These are phyloP conservation scores for Zaprionus bogoriensis DNA, from an alignment of 2,888 invertebrate genomes.

Conservation along the genomic window DNA sequence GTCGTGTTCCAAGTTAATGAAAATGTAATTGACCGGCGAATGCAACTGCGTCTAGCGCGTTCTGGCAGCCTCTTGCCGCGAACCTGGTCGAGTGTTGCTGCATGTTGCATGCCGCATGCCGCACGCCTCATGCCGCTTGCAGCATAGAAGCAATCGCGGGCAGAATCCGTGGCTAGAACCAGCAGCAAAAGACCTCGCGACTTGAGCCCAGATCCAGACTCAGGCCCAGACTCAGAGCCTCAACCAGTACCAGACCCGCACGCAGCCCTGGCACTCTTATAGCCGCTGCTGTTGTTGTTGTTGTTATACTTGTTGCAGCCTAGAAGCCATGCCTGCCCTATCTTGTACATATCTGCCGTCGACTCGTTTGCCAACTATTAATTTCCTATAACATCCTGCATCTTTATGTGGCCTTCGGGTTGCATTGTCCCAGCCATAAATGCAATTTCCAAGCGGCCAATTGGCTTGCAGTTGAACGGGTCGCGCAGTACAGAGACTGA, in stretches of 20 bases:
- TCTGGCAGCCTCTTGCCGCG: slow-evolving; percentile 33
- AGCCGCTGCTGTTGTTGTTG: slow-evolving; percentile 15
- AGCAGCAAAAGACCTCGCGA: slow-evolving; percentile 28
- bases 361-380: slow-evolving; percentile 80
- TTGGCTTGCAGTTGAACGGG: slow-evolving; percentile 1
- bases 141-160: slow-evolving; percentile 35
- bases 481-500: slow-evolving; percentile 9
- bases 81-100: slow-evolving; percentile 3
- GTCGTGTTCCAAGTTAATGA: slow-evolving; percentile 83
- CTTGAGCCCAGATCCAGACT: slow-evolving; percentile 4
- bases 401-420: slow-evolving; percentile 74
- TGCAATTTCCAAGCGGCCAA: slow-evolving; percentile 27
- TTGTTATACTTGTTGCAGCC: slow-evolving; percentile 27
- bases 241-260: slow-evolving; percentile 11
- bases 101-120: slow-evolving; percentile 46
- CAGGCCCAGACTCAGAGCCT: slow-evolving; percentile 4
- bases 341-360: slow-evolving; percentile 72
- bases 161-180: slow-evolving; percentile 45
- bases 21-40: slow-evolving; percentile 83
- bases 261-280: slow-evolving; percentile 7
- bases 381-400: slow-evolving; percentile 76
- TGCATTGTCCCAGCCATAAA: slow-evolving; percentile 33
- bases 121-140: slow-evolving; percentile 42
- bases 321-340: slow-evolving; percentile 59
- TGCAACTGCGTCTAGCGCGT: slow-evolving; percentile 64